These are phyloP conservation scores for Lepidurus apus DNA, from an alignment of 1,140 invertebrate genomes.

Conservation along the genomic window DNA sequence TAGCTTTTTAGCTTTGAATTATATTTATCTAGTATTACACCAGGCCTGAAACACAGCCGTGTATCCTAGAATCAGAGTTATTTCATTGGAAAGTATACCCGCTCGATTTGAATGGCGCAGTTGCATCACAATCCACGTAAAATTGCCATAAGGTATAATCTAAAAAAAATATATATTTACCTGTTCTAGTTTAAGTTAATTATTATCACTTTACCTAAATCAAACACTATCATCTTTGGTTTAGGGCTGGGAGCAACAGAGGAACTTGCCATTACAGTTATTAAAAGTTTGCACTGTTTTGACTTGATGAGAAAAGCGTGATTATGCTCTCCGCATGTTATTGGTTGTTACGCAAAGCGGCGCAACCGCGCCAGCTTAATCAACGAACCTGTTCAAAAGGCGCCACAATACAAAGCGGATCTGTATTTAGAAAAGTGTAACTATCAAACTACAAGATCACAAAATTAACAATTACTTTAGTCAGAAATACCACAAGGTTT, in stretches of 20 bases:
- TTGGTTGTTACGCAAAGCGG: not conserved
- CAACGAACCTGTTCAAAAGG: not conserved
- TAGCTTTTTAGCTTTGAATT: not conserved
- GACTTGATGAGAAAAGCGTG: not conserved
- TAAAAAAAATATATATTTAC: not conserved
- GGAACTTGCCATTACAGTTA: not conserved
- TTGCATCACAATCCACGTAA: slow-evolving; percentile 3
- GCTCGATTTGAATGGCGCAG: not conserved
- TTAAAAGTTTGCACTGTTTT: not conserved
- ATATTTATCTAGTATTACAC: not conserved
- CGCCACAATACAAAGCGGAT: not conserved
- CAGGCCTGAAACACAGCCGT: not conserved
- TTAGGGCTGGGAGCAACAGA: not conserved
- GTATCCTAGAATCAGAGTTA: not conserved
- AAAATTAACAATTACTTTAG: not conserved
- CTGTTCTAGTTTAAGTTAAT: not conserved
- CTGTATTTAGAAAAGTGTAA: not conserved
- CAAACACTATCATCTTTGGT: not conserved
- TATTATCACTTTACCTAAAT: not conserved
- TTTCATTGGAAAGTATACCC: not conserved
- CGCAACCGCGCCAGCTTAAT: not conserved
- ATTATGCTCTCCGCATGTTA: not conserved
- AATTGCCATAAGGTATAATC: not conserved
- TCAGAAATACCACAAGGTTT: not conserved
- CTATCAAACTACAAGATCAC: not conserved